phyloP scores from a whole-genome alignment of 2,797 vertebrate species.

The Siniperca undulata region DNA sequence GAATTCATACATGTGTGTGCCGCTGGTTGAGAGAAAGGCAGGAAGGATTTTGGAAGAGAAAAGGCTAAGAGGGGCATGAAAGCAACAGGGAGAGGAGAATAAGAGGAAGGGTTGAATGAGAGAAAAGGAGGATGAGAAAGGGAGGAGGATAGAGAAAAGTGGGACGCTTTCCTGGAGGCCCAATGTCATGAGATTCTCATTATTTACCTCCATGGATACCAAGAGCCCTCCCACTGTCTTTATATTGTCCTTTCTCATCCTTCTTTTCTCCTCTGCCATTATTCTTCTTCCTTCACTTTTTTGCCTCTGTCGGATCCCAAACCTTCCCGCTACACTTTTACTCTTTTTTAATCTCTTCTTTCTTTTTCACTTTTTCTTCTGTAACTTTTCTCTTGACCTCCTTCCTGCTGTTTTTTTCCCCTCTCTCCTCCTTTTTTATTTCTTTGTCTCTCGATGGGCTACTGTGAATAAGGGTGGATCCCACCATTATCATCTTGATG shows the following conservation, averaged over 20 bases:
- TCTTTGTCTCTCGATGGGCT: conserved; percentile 9
- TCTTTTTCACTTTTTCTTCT: neutral
- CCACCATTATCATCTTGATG: neutral
- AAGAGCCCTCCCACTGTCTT: conserved; percentile 48
- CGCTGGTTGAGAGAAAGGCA: conserved; percentile 23
- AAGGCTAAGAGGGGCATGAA: conserved; percentile 54
- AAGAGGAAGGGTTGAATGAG: conserved; percentile 38
- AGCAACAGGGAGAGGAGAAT: conserved; percentile 41
- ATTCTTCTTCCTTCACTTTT: conserved; percentile 13
- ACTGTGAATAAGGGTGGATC: neutral
- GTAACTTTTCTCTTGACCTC: neutral
- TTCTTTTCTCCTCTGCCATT: conserved; percentile 19
- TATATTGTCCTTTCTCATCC: conserved; percentile 35
- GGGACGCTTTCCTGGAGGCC: conserved; percentile 63
- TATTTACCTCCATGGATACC: conserved; percentile 70
- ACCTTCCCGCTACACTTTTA: neutral
- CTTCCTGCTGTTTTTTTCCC: conserved; percentile 6
- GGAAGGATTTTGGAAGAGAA: conserved; percentile 59
- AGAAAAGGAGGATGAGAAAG: conserved; percentile 36
- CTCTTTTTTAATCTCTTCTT: neutral
- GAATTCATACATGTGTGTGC: conserved; percentile 55
- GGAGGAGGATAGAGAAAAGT: conserved; percentile 47
- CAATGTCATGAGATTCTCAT: conserved; percentile 68
- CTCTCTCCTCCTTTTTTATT: neutral
- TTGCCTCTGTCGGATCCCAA: neutral